phyloP scores from a whole-genome alignment of 2,113 vertebrate species.

The Mastomys natalensis region DNA sequence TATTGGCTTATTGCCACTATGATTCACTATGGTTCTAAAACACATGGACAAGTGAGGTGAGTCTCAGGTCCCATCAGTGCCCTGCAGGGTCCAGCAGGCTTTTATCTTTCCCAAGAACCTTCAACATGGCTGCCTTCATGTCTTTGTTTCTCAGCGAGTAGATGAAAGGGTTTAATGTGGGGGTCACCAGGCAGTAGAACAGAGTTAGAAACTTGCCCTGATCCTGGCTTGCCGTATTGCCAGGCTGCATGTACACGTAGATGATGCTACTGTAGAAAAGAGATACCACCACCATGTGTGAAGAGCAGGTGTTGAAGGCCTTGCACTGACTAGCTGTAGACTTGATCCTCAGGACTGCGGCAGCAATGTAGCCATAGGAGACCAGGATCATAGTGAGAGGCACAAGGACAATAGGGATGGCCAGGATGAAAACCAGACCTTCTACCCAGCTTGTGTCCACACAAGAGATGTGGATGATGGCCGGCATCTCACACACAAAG shows the following conservation, averaged over 20 bases:
- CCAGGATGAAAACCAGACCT: neutral
- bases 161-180: slow-evolving; percentile 1
- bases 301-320: slow-evolving; percentile 22
- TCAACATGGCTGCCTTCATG: neutral
- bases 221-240: neutral
- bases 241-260: slow-evolving; percentile 21
- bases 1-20: neutral
- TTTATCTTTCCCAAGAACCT: neutral
- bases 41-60: neutral
- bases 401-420: neutral
- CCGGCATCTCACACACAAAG: slow-evolving; percentile 39
- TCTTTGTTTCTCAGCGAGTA: neutral
- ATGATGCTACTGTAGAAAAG: slow-evolving; percentile 14
- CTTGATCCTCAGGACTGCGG: neutral
- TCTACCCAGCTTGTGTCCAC: neutral
- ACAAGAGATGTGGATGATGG: neutral
- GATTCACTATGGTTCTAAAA: neutral
- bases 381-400: neutral
- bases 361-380: neutral
- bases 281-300: neutral
- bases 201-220: slow-evolving; percentile 28
- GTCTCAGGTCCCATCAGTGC: neutral
- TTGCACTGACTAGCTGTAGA: neutral
- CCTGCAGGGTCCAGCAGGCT: too few species aligned
- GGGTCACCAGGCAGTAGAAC: slow-evolving; percentile 1